Evolutionary conservation across 2,797 vertebrate species (phyloP).

Genomic region (Coregonus suidteri): DNA sequence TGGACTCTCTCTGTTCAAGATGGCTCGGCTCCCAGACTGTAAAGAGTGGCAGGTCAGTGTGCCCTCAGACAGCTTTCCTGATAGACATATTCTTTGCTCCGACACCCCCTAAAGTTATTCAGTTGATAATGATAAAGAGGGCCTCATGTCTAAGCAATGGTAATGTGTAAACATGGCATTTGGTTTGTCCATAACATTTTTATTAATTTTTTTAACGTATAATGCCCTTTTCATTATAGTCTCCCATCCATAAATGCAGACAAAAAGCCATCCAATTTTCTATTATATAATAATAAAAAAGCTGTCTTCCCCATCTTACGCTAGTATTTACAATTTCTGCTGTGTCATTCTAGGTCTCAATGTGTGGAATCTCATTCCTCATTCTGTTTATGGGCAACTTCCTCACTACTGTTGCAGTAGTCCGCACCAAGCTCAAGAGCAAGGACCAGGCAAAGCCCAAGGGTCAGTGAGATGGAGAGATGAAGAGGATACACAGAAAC

Average conservation of each 20-base stretch:
- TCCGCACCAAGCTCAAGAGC: slow-evolving; percentile 88
- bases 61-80: neutral
- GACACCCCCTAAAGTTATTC: neutral
- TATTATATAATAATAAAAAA: neutral
- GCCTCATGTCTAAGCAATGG: neutral
- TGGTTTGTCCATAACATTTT: neutral
- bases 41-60: slow-evolving; percentile 93
- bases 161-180: neutral
- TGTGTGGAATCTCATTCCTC: slow-evolving; percentile 87
- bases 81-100: neutral
- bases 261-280: no score
- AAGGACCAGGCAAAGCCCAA: slow-evolving; percentile 73
- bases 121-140: neutral
- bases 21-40: slow-evolving; percentile 84
- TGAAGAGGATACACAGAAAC: neutral
- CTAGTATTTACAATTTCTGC: no score
- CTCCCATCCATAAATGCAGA: neutral
- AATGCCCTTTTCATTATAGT: no score
- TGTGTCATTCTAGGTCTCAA: slow-evolving; percentile 77
- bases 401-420: slow-evolving; percentile 89
- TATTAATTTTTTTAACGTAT: neutral
- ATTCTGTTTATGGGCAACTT: slow-evolving; percentile 92
- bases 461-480: slow-evolving; percentile 48
- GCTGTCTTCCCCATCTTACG: neutral
- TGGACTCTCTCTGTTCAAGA: slow-evolving; percentile 83